Percentiles rank a stretch among this genome's conserved stretches.
phyloP scores from a whole-genome alignment of 2,888 invertebrate genomes.

The Hyles lineata region DNA sequence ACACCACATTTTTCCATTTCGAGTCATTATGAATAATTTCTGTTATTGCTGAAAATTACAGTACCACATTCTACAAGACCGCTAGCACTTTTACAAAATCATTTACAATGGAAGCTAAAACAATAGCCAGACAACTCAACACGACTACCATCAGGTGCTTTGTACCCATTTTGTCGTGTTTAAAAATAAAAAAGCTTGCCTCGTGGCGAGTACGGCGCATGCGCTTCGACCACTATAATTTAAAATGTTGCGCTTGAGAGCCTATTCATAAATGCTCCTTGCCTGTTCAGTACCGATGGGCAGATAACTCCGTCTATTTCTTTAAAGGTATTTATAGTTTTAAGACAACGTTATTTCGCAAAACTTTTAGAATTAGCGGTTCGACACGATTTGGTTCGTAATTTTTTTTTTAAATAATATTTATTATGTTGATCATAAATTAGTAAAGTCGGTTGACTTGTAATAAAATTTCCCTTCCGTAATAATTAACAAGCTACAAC shows the following conservation, averaged over 20 bases:
- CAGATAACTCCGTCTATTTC: not conserved
- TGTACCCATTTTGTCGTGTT: not conserved
- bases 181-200: constrained; percentile 7
- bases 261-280: constrained; percentile 12
- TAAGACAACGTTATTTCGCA: not conserved
- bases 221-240: constrained; percentile 54
- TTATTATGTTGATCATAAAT: too few species aligned
- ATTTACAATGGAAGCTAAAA: too few species aligned
- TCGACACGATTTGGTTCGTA: too few species aligned
- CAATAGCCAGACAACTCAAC: too few species aligned
- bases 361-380: not conserved
- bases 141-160: too few species aligned
- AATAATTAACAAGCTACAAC: too few species aligned
- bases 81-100: not conserved
- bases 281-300: not conserved
- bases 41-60: not conserved
- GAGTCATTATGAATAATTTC: not conserved
- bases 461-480: too few species aligned
- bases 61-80: not conserved
- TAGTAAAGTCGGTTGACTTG: too few species aligned
- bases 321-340: not conserved
- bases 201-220: not conserved
- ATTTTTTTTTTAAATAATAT: too few species aligned
- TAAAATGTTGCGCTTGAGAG: constrained; percentile 46
- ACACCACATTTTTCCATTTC: not conserved